Conservation (phyloP, 2,888 invertebrate species). For the Zaprionus obscuricornis region DNA sequence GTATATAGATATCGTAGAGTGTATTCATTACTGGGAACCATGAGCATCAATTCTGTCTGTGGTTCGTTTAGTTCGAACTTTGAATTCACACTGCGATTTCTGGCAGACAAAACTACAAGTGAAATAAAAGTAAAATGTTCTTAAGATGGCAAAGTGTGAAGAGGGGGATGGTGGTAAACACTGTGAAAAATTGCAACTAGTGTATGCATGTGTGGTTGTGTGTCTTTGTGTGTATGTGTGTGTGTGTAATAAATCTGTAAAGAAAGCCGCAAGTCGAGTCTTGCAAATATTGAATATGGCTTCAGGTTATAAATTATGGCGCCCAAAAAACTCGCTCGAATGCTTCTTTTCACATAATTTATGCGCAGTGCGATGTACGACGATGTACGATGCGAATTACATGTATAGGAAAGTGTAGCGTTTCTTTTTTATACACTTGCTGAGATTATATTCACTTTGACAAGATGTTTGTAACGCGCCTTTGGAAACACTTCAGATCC, state of each 20-base stretch:
- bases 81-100: neutral
- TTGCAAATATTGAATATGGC: constrained; percentile 77
- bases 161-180: too few relatives aligned
- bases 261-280: constrained; percentile 44
- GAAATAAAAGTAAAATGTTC: constrained; percentile 61
- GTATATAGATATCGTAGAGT: constrained; percentile 42
- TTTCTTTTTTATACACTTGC: too few relatives aligned
- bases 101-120: constrained; percentile 62
- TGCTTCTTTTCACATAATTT: constrained; percentile 58
- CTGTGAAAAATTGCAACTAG: too few relatives aligned
- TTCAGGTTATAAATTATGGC: constrained; percentile 74
- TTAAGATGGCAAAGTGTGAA: too few relatives aligned
- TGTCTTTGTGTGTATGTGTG: constrained; percentile 16
- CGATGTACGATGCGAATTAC: neutral
- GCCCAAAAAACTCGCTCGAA: constrained; percentile 58
- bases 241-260: constrained; percentile 61
- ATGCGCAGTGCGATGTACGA: too few relatives aligned
- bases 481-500: too few relatives aligned
- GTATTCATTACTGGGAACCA: constrained; percentile 67
- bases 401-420: too few relatives aligned
- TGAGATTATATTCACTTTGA: too few relatives aligned
- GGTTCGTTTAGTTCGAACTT: constrained; percentile 40
- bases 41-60: constrained; percentile 63
- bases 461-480: too few relatives aligned
- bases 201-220: neutral